These are phyloP conservation scores for Hylia prasina DNA, from an alignment of 2,113 vertebrate genomes.

Conservation along the genomic window DNA sequence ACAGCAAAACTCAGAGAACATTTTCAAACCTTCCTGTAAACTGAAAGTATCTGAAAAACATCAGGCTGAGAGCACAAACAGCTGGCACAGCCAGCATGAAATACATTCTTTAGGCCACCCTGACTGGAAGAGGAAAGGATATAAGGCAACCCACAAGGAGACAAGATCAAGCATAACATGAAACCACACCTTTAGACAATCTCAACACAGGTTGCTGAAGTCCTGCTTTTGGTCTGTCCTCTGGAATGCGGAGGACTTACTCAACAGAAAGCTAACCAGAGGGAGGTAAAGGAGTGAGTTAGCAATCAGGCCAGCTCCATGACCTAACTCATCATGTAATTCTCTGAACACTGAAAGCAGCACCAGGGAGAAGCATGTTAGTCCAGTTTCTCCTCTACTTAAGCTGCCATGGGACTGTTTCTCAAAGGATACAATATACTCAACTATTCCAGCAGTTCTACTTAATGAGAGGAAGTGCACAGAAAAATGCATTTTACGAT, in stretches of 20 bases:
- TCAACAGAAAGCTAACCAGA: not conserved
- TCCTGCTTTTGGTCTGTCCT: not conserved
- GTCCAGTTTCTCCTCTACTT: not conserved
- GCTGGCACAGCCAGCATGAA: not conserved
- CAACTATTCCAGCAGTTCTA: not conserved
- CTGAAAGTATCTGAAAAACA: not conserved
- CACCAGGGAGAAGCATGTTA: not conserved
- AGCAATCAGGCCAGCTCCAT: not conserved
- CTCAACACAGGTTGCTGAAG: not conserved
- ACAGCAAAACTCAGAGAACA: not conserved
- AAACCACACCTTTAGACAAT: constrained; percentile 25
- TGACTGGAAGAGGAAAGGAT: not conserved
- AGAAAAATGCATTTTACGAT: not conserved
- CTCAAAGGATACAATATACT: not conserved
- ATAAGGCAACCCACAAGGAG: not conserved
- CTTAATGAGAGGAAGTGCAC: not conserved
- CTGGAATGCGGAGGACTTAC: not conserved
- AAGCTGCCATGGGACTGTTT: not conserved
- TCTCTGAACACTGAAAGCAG: not conserved
- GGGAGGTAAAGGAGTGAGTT: not conserved
- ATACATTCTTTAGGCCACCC: not conserved
- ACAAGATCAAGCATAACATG: not conserved
- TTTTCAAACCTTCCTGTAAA: not conserved
- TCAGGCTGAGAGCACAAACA: not conserved
- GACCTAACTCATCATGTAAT: not conserved